Evolutionary conservation across 2,888 invertebrate genomes (phyloP).

Genomic region (Meta bourneti): DNA sequence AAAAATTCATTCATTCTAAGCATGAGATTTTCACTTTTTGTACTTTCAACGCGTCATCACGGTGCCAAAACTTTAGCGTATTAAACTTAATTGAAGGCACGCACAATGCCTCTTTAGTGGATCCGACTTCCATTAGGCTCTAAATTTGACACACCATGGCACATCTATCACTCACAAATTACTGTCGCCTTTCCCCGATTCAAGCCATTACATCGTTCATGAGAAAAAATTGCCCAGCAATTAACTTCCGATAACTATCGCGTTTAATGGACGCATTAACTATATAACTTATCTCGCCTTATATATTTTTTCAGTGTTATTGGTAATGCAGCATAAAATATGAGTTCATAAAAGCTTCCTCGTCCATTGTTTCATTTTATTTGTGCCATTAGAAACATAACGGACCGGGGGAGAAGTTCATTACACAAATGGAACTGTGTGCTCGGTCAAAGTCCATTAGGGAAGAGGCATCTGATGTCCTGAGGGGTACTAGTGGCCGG

Average conservation of each 20-base stretch:
- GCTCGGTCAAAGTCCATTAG: slow-evolving; percentile 38
- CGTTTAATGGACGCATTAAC: slow-evolving; percentile 56
- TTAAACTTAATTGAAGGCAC: slow-evolving; percentile 40
- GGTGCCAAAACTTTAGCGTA: not conserved
- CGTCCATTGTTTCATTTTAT: slow-evolving; percentile 45
- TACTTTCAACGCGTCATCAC: not conserved
- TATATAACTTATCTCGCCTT: slow-evolving; percentile 40
- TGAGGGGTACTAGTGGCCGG: not conserved
- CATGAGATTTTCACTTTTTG: not conserved
- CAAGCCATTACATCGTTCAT: slow-evolving; percentile 20
- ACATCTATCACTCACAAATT: slow-evolving; percentile 49
- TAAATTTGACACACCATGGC: slow-evolving; percentile 18
- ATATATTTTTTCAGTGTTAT: not conserved
- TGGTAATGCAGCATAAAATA: slow-evolving; percentile 45
- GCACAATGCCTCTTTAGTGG: slow-evolving; percentile 30
- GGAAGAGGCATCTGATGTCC: slow-evolving; percentile 11
- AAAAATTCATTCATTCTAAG: not conserved
- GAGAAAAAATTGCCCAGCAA: slow-evolving; percentile 11
- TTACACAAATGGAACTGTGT: slow-evolving; percentile 49
- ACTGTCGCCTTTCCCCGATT: slow-evolving; percentile 19
- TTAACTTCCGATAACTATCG: slow-evolving; percentile 55
- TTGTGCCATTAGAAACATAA: slow-evolving; percentile 33
- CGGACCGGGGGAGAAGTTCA: slow-evolving; percentile 38
- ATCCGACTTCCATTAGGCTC: slow-evolving; percentile 26
- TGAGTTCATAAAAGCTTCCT: slow-evolving; percentile 48